Conservation (phyloP, 2,113 vertebrate species). For the Gila orcuttii region DNA sequence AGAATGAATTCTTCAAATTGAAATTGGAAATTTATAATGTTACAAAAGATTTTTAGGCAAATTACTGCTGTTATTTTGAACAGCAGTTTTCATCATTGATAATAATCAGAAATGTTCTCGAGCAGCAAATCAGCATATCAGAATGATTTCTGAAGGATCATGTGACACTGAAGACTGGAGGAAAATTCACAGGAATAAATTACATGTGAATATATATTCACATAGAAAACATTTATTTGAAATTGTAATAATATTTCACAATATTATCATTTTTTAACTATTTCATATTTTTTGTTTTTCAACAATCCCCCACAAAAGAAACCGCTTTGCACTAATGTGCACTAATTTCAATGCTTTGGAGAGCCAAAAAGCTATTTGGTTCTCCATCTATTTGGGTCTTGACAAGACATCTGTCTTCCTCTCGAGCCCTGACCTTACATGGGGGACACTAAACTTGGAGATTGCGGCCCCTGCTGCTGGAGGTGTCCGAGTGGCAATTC, state of each 20-base stretch:
- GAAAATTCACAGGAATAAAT: neutral
- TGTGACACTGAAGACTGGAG: neutral
- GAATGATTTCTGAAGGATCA: neutral
- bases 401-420: constrained; percentile 59
- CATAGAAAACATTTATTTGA: neutral
- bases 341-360: neutral
- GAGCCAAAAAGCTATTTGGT: neutral
- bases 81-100: neutral
- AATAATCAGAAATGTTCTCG: neutral
- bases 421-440: constrained; percentile 63
- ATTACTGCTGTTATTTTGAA: neutral
- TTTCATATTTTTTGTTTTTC: neutral
- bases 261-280: neutral
- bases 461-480: constrained; percentile 61
- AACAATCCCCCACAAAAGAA: neutral
- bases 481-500: constrained; percentile 55
- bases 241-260: neutral
- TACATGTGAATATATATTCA: neutral
- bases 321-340: too few relatives aligned
- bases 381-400: constrained; percentile 58
- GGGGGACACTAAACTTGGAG: constrained; percentile 75
- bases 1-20: neutral
- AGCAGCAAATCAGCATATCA: neutral
- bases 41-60: neutral
- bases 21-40: neutral